Conservation (phyloP, 2,888 invertebrate species). For the Esperia sulphurella region DNA sequence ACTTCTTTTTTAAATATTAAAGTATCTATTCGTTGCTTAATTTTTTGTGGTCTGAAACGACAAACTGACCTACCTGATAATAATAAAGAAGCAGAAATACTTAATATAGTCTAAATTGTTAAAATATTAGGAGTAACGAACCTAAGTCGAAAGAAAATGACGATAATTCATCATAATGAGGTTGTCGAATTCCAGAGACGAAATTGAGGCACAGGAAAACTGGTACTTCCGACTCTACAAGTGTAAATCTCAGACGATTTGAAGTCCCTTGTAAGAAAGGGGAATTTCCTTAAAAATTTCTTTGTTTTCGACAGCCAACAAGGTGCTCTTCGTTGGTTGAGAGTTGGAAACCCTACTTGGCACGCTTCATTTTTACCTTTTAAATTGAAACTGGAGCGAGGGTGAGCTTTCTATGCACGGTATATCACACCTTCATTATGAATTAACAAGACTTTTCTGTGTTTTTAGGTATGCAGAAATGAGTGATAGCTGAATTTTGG, state of each 20-base stretch:
- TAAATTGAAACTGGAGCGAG: constrained; percentile 63
- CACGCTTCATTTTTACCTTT: constrained; percentile 73
- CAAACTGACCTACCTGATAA: too few species aligned
- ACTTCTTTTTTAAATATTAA: too few species aligned
- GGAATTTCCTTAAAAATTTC: constrained; percentile 51
- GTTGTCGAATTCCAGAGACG: not conserved
- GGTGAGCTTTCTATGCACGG: constrained; percentile 44
- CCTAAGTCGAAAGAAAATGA: not conserved
- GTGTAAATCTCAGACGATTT: constrained; percentile 58
- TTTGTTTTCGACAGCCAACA: constrained; percentile 70
- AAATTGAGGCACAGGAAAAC: constrained; percentile 13
- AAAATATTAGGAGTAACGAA: not conserved
- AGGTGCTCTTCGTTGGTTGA: constrained; percentile 49
- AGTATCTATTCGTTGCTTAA: too few species aligned
- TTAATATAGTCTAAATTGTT: not conserved
- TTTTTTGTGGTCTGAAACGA: too few species aligned
- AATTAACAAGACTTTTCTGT: constrained; percentile 40
- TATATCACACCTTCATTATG: constrained; percentile 49
- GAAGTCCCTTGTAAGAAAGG: constrained; percentile 40
- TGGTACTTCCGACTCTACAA: constrained; percentile 26
- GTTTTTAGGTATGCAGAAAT: not conserved
- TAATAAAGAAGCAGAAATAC: not conserved
- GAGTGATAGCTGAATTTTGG: too few species aligned
- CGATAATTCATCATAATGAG: not conserved
- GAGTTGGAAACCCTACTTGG: constrained; percentile 70